Conservation (phyloP, 2,113 vertebrate genomes). For the Strigops habroptila region DNA sequence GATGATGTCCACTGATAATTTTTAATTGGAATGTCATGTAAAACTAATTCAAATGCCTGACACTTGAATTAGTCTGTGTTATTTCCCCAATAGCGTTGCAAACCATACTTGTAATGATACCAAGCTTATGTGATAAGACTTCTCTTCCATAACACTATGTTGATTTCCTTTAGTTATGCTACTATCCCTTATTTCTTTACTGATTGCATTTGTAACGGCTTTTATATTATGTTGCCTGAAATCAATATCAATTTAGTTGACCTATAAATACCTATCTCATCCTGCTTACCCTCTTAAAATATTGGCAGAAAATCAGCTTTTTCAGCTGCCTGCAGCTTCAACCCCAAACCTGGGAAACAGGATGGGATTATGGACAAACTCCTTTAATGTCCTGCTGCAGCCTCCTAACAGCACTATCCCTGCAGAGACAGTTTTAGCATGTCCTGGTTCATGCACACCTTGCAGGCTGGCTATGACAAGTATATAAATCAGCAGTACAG, state of each 20-base stretch:
- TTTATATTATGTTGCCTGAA: conserved; percentile 3
- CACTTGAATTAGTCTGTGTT: background rate
- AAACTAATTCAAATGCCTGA: conserved; percentile 21
- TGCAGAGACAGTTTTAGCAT: background rate
- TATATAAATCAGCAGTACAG: background rate
- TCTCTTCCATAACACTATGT: background rate
- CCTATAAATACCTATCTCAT: background rate
- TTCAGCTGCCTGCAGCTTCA: background rate
- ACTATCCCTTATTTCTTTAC: background rate
- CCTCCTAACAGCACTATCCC: rapidly evolving
- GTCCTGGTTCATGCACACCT: background rate
- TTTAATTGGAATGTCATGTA: conserved; percentile 38
- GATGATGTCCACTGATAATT: conserved; percentile 29
- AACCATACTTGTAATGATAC: background rate
- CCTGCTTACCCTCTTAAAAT: background rate
- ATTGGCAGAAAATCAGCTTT: background rate
- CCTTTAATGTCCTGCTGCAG: background rate
- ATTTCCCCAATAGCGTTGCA: background rate
- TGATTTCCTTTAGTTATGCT: background rate
- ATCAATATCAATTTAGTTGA: background rate
- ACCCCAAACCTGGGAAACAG: background rate
- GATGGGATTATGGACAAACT: background rate
- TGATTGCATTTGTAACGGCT: background rate
- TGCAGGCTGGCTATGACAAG: background rate
- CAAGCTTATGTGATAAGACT: background rate